Evolutionary conservation across 2,888 invertebrate genomes (phyloP), one percentile per base, ranked within the genome.

Genomic region (Proisotoma minuta): DNA sequence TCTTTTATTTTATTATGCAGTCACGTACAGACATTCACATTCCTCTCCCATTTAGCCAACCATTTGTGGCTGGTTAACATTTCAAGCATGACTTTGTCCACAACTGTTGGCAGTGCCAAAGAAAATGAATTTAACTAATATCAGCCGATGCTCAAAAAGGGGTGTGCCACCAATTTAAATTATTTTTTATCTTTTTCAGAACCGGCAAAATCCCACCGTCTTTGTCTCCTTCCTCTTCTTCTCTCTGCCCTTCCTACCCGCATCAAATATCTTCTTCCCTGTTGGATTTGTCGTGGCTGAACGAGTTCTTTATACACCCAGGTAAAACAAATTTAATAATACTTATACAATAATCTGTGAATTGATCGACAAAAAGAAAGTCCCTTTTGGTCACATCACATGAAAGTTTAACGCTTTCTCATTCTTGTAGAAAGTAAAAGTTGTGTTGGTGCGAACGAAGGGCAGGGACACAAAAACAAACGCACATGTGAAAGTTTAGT

Each of bases 201-300:
- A 20, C 8, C 8, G 8, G 8, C 8, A 10, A 18, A 20, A n/a
- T 20, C 27, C 24, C 15, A 18, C 15, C 49, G 47, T 65, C 20
- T 51, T 59, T 52, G 58, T 64, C 40, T 54, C 69, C 23, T 47
- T 73, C n/a, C 70, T 72, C 52, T 73, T 71, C 63, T 65, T 68
- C 63, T 65, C 89, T 59, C 79, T 92, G 59, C 91, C 92, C 2
- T 92, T 90, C 78, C 81, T 93, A 57, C 92, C 91, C 1, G 91
- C 92, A 0, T 87, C 91, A 64, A 93, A 93, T 78, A 78, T 91
- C 49, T 81, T 89, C 65, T 85, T 89, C 71, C 88, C 88, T 0
- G 89, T 89, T 3, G 89, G 89, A 43, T 89, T 89, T 75, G 89
- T 89, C 4, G 84, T 92, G 1, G 93, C 93, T 0, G 93, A 94